phyloP scores from a whole-genome alignment of 37 sponge, comb jelly and placozoan species.

The Haliclona indistincta region DNA sequence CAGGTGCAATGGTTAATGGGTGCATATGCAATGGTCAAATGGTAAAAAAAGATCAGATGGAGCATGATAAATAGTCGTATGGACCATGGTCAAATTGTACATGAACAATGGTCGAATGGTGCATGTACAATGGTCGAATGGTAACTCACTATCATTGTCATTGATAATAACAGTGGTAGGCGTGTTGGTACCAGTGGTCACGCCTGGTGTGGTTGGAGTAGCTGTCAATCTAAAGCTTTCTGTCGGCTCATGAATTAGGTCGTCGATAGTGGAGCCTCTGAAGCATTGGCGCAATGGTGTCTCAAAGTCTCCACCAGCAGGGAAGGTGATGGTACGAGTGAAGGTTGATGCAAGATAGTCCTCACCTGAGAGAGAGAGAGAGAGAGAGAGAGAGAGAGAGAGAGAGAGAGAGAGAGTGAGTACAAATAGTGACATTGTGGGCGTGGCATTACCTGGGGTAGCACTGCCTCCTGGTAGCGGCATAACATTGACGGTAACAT shows the following conservation, averaged over 20 bases:
- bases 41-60: neutral
- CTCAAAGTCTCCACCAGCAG: too few species aligned
- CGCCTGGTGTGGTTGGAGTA: neutral
- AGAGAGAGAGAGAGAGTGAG: neutral
- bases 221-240: constrained; percentile 6
- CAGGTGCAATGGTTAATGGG: neutral
- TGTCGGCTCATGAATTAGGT: constrained; percentile 27
- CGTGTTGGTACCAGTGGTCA: neutral
- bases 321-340: constrained; percentile 6
- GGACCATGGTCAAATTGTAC: neutral
- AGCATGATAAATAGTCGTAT: neutral
- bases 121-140: neutral
- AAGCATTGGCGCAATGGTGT: neutral
- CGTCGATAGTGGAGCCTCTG: constrained; percentile 9
- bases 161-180: constrained; percentile 16
- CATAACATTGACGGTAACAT: too few species aligned
- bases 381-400: neutral
- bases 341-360: constrained; percentile 4
- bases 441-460: neutral
- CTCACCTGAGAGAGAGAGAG: constrained; percentile 9
- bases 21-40: neutral
- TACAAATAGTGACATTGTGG: neutral
- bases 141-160: constrained; percentile 35
- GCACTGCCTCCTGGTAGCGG: too few species aligned
- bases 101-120: neutral